Conservation (phyloP, 1,140 invertebrate genomes). For the Scaptomyza graminum region DNA sequence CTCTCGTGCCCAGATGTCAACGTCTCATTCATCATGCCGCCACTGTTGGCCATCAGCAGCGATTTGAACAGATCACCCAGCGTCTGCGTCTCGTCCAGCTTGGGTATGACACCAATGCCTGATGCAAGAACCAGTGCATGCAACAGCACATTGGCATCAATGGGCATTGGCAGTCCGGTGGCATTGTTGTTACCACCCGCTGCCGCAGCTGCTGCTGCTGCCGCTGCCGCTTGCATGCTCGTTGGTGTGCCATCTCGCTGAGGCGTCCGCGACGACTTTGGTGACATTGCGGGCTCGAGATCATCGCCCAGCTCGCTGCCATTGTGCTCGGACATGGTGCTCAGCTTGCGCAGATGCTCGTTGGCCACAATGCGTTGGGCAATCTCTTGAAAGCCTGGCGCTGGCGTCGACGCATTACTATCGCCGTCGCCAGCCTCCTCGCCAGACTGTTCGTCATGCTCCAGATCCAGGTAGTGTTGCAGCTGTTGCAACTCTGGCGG, state of each 20-base stretch:
- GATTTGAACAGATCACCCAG: conserved; percentile 87
- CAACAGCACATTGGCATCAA: conserved; percentile 83
- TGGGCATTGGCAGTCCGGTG: conserved; percentile 35
- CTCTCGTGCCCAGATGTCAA: conserved; percentile 53
- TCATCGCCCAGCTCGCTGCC: conserved; percentile 73
- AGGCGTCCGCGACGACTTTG: conserved; percentile 40
- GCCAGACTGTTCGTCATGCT: conserved; percentile 84
- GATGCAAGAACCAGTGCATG: conserved; percentile 73
- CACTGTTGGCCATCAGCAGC: conserved; percentile 83
- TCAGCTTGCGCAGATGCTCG: conserved; percentile 57
- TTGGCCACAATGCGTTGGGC: conserved; percentile 37
- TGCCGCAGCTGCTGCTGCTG: conserved; percentile 45
- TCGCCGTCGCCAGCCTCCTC: conserved; percentile 57
- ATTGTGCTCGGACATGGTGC: conserved; percentile 65
- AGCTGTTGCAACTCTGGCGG: conserved; percentile 77
- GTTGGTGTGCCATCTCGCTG: not conserved
- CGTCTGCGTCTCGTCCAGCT: conserved; percentile 72
- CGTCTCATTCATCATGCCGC: conserved; percentile 60
- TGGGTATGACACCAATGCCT: conserved; percentile 56
- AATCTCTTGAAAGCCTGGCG: conserved; percentile 50
- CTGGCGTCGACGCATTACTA: conserved; percentile 74
- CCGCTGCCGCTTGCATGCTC: conserved; percentile 79
- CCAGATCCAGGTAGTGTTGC: conserved; percentile 83
- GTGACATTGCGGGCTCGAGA: conserved; percentile 47
- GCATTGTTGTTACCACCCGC: conserved; percentile 11